Base-by-base conservation (phyloP, 1,140 invertebrate species). In the Hormaphis cornu region DNA sequence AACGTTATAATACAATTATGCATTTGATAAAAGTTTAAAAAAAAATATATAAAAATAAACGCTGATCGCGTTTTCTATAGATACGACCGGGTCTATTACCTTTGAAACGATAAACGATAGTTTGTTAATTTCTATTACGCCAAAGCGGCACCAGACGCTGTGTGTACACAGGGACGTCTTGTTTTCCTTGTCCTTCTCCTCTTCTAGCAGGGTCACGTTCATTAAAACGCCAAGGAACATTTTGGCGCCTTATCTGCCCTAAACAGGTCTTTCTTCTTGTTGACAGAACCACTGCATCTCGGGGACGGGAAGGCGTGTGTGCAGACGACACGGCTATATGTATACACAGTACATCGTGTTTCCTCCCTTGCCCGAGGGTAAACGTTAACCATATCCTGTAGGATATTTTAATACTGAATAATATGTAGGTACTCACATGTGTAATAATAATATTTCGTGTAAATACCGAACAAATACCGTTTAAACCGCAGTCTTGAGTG, bases 121-220 rank as follows among this genome's bases (percentile, higher is more conserved):
- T n/a, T 66, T 28, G 61, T 48, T 66, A 66, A 35, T 66, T 50
- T 33, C 61, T 50, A 50, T 66, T 66, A 66, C 44, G 26, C n/a
- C n/a, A n/a, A n/a, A 9, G n/a, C 10, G 30, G 20, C 33, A 22
- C 54, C 33, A 58, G 33, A 26, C n/a, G n/a, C n/a, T 58, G 54
- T 58, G 54, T 58, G 40, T 35, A 58, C 18, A 58, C 20, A 40
- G 54, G n/a, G 24, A 24, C 18, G n/a, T n/a, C n/a, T n/a, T n/a
- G n/a, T n/a, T n/a, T n/a, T n/a, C n/a, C n/a, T n/a, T n/a, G n/a
- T n/a, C n/a, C 42, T 8, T 18, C 18, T 3, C 28, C 28, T 3
- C 20, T 33, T 0, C 12, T 33, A 1, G 33, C 22, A 37, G 53
- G 54, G 20, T 58, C 18, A 20, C 40, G 59, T 63, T 63, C 59